A percentile compares a stretch with the other conserved stretches of the same genome.
These are phyloP conservation scores for Drosophila sp. DNA, from an alignment of 1,140 invertebrate genomes.

Conservation along the genomic window DNA sequence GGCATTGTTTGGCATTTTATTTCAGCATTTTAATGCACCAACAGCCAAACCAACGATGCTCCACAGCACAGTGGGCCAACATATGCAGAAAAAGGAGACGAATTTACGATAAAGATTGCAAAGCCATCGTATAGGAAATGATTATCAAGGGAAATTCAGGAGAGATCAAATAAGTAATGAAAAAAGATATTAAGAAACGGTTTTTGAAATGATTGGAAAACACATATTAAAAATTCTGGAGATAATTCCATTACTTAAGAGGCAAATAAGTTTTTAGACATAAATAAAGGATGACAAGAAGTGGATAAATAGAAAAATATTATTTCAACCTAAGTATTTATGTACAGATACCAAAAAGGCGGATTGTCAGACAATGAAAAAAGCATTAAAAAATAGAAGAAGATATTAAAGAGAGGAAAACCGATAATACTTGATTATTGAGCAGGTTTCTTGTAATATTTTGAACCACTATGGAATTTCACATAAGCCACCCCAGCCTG, in stretches of 20 bases:
- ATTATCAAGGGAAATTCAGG: neutral
- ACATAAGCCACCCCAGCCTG: neutral
- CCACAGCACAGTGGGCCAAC: constrained; percentile 28
- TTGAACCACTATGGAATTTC: constrained; percentile 23
- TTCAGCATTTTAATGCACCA: constrained; percentile 79
- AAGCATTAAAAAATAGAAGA: neutral
- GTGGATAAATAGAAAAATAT: too few species aligned
- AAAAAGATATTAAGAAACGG: too few species aligned
- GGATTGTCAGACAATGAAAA: too few species aligned
- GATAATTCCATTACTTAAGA: too few species aligned
- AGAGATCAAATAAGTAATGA: neutral
- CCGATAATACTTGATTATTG: neutral
- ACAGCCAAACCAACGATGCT: constrained; percentile 52
- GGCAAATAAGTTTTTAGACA: too few species aligned
- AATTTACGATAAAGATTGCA: neutral
- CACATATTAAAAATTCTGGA: too few species aligned
- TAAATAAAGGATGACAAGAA: too few species aligned
- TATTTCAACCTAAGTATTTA: too few species aligned
- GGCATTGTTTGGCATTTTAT: constrained; percentile 79
- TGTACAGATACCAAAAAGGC: too few species aligned
- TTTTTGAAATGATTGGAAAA: too few species aligned
- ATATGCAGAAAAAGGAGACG: neutral
- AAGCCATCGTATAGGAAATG: neutral
- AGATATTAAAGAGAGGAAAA: neutral
- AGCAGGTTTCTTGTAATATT: neutral